These are phyloP conservation scores for Spheniscus humboldti DNA, from an alignment of 2,797 vertebrate genomes.

Conservation along the genomic window DNA sequence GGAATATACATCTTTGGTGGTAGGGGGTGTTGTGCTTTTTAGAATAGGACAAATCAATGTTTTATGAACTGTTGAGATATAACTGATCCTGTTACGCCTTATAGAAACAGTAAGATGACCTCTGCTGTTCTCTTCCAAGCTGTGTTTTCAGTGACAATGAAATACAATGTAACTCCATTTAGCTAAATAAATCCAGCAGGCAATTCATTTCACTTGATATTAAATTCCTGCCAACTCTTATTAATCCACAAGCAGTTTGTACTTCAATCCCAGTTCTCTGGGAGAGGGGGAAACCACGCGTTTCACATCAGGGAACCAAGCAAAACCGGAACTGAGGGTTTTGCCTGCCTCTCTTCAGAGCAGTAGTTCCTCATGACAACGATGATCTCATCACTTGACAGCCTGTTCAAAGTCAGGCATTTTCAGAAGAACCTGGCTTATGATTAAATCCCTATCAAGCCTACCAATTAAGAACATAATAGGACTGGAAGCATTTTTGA, in stretches of 20 bases:
- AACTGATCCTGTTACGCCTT: neutral
- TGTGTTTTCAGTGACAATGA: neutral
- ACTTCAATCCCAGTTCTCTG: neutral
- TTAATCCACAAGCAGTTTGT: neutral
- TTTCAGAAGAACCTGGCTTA: neutral
- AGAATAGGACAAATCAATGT: neutral
- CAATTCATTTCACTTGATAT: neutral
- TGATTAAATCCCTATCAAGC: neutral
- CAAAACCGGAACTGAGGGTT: neutral
- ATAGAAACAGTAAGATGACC: neutral
- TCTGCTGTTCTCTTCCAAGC: neutral
- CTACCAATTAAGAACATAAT: neutral
- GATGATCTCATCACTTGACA: conserved; percentile 16
- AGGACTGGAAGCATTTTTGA: neutral
- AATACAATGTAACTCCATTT: neutral
- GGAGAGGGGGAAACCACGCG: neutral
- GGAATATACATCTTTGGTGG: neutral
- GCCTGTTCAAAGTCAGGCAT: neutral
- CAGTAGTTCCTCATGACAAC: neutral
- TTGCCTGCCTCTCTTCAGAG: neutral
- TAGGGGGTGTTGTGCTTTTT: neutral
- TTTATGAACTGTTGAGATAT: neutral
- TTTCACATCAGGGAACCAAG: neutral
- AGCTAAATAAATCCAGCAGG: neutral
- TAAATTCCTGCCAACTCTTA: neutral